Conservation (phyloP, 2,113 vertebrate genomes). For the Lycocorax pyrrhopterus region DNA sequence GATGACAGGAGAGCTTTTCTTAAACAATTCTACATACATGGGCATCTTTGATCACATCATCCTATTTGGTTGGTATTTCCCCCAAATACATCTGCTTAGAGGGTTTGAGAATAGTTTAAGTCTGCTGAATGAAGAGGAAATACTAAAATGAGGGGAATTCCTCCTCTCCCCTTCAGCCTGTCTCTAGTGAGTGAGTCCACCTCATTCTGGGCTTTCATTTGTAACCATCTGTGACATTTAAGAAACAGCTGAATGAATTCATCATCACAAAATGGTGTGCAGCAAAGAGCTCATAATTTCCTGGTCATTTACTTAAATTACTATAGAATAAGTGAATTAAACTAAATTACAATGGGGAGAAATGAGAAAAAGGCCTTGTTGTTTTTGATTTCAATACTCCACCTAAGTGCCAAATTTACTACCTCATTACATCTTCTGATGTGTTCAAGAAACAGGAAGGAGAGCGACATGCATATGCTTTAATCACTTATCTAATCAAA, state of each 20-base stretch:
- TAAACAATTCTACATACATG: neutral
- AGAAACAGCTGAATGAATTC: neutral
- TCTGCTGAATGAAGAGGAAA: neutral
- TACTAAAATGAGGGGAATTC: neutral
- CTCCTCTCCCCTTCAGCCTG: neutral
- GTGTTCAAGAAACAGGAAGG: neutral
- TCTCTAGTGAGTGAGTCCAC: neutral
- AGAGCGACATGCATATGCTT: accelerated
- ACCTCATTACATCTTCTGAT: neutral
- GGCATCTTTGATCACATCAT: neutral
- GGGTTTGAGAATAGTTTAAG: neutral
- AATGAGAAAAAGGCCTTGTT: neutral
- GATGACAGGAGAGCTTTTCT: neutral
- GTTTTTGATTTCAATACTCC: neutral
- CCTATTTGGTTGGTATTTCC: neutral
- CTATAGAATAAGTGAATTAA: neutral
- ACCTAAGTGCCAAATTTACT: neutral
- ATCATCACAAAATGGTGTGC: neutral
- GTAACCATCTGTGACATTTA: slow-evolving; percentile 1
- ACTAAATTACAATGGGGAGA: neutral
- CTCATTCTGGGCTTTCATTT: neutral
- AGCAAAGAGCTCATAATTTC: neutral
- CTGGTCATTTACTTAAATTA: neutral
- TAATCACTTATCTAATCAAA: neutral
- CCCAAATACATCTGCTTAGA: neutral